Base-by-base conservation (phyloP, 2,797 vertebrate genomes). In the Cuniculus paca region DNA sequence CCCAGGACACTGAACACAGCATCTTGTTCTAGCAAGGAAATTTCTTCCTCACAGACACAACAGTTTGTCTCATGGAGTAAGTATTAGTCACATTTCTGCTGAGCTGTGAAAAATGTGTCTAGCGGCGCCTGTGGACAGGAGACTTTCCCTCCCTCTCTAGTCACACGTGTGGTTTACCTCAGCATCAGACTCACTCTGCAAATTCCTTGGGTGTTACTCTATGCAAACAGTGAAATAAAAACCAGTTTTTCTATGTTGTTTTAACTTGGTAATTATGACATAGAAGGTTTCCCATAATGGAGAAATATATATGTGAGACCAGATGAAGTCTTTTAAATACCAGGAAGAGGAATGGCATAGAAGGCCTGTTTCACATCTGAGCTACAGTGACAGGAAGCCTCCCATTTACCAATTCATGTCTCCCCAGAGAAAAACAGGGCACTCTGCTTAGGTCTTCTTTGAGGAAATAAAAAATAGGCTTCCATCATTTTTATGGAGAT, bases 81-180 rank as follows among this genome's bases (percentile, higher is more conserved):
- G 54, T 45, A 72, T 56, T 31, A 74, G 14, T 0, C 63, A 70
- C 85, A 36, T 95, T 96, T 96, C 95, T 96, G 87, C 88, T 77
- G 39, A 82, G 70, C 94, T 77, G 95, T 54, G 77, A 42, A 13
- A 93, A 93, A 79, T 36, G 48, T 95, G 24, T 84, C 83, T 60
- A 74, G 68, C 0, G 1, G 81, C 5, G 87, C 22, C 28, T 52
- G 34, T 12, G 80, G 93, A n/a, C 6, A n/a, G 4, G 28, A 52
- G 85, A 39, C 13, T 10, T 26, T 8, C 22, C 80, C 10, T 9
- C 88, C n/a, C 1, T 1, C 48, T 50, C 34, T 24, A 0, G 42
- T 45, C 94, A 5, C 8, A 0, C 0, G 12, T 9, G 11, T 1
- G 28, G 86, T 45, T 96, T 81, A 28, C 45, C 12, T 95, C 84